phyloP scores from a whole-genome alignment of 2,797 vertebrate species.

The Ctenopoma kingsleyae region DNA sequence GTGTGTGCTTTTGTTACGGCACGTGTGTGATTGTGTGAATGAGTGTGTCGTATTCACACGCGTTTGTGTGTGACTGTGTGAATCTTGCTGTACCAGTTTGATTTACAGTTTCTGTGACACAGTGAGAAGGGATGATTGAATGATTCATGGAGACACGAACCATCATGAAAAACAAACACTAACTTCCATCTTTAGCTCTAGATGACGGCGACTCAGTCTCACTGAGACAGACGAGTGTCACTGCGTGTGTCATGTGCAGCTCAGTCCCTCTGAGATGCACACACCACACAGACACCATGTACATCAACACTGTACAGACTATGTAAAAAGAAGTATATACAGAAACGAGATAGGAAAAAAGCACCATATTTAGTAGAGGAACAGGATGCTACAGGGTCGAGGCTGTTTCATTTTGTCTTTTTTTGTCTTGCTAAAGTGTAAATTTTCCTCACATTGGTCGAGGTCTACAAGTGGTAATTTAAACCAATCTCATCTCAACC shows the following conservation, averaged over 20 bases:
- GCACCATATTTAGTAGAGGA: conserved; percentile 45
- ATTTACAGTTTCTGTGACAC: conserved; percentile 26
- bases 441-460: conserved; percentile 25
- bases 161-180: conserved; percentile 7
- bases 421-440: conserved; percentile 43
- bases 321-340: conserved; percentile 67
- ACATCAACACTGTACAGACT: conserved; percentile 76
- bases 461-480: conserved; percentile 19
- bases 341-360: conserved; percentile 37
- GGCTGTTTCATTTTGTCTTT: conserved; percentile 11
- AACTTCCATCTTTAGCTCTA: conserved; percentile 45
- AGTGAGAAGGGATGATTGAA: conserved; percentile 33
- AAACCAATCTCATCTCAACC: conserved; percentile 26
- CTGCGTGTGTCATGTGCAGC: conserved; percentile 23
- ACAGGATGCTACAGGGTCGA: conserved; percentile 30
- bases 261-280: conserved; percentile 45
- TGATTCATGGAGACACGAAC: conserved; percentile 10
- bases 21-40: conserved; percentile 19
- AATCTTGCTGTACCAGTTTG: conserved; percentile 38
- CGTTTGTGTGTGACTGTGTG: not conserved
- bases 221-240: not conserved
- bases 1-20: conserved; percentile 48
- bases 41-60: not conserved
- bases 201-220: conserved; percentile 15
- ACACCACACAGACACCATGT: conserved; percentile 58